Conservation (phyloP, 1,140 invertebrate species). For the Drosophila simulans region DNA sequence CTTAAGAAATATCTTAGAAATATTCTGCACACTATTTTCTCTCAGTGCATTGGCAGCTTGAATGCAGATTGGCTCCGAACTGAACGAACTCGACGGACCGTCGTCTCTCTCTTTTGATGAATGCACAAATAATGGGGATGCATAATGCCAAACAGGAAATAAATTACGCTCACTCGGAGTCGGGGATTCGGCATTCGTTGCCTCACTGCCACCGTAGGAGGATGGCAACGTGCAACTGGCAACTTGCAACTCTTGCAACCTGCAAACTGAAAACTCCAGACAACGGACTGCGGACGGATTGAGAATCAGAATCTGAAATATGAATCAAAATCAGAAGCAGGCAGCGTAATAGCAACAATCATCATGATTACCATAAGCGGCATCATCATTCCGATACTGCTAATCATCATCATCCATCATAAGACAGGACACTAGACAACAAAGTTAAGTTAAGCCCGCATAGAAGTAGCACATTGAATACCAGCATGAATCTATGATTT, state of each 20-base stretch:
- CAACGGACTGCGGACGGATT: constrained; percentile 9
- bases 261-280: background rate
- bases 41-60: background rate
- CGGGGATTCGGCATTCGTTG: constrained; percentile 6
- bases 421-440: constrained; percentile 17
- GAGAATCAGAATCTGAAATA: background rate
- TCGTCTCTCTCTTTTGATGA: constrained; percentile 46
- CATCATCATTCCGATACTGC: constrained; percentile 27
- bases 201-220: constrained; percentile 29
- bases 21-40: background rate
- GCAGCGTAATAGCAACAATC: constrained; percentile 73
- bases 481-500: no score
- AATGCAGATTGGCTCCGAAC: constrained; percentile 40
- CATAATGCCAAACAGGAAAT: constrained; percentile 79
- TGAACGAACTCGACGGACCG: background rate
- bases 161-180: constrained; percentile 56
- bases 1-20: background rate
- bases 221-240: background rate
- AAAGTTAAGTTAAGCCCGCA: background rate
- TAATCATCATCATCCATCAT: constrained; percentile 53
- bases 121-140: constrained; percentile 73
- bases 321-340: constrained; percentile 19
- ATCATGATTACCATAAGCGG: constrained; percentile 45
- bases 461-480: no score
- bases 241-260: background rate